These are phyloP conservation scores for Drosophila infuscata DNA, from an alignment of 2,888 invertebrate genomes.

Conservation along the genomic window DNA sequence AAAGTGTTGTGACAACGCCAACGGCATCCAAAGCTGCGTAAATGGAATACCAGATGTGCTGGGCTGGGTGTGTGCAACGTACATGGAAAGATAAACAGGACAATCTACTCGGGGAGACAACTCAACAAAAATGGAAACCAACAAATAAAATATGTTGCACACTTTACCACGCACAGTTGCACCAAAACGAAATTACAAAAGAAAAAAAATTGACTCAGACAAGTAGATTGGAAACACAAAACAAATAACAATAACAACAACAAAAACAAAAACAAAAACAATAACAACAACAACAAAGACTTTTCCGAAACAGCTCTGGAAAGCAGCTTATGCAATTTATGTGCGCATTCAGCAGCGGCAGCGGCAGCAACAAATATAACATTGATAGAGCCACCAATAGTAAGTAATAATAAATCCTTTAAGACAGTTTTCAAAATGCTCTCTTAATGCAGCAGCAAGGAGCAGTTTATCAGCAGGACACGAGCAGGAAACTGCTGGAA, in stretches of 20 bases:
- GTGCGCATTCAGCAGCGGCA: conserved; percentile 19
- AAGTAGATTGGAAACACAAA: conserved; percentile 44
- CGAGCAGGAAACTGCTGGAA: conserved; percentile 49
- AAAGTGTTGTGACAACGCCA: conserved; percentile 67
- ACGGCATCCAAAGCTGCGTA: conserved; percentile 37
- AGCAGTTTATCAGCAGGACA: conserved; percentile 30
- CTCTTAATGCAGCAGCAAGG: conserved; percentile 50
- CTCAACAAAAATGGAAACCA: conserved; percentile 42
- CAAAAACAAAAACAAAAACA: conserved; percentile 18
- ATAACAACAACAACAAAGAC: conserved; percentile 6
- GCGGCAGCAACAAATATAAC: conserved; percentile 8
- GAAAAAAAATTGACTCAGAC: conserved; percentile 23
- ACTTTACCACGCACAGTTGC: conserved; percentile 64
- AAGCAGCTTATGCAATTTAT: conserved; percentile 48
- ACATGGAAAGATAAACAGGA: neutral
- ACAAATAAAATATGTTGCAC: conserved; percentile 75
- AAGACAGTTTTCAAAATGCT: conserved; percentile 59
- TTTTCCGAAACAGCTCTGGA: conserved; percentile 31
- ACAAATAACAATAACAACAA: conserved; percentile 20
- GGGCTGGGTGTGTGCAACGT: neutral
- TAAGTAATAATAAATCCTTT: conserved; percentile 65
- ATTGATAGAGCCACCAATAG: conserved; percentile 31
- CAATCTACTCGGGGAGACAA: conserved; percentile 14
- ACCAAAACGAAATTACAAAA: conserved; percentile 16
- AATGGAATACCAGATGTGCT: conserved; percentile 25